Evolutionary conservation across 2,797 vertebrate genomes (phyloP).

Genomic region (Sternotherus odoratus): DNA sequence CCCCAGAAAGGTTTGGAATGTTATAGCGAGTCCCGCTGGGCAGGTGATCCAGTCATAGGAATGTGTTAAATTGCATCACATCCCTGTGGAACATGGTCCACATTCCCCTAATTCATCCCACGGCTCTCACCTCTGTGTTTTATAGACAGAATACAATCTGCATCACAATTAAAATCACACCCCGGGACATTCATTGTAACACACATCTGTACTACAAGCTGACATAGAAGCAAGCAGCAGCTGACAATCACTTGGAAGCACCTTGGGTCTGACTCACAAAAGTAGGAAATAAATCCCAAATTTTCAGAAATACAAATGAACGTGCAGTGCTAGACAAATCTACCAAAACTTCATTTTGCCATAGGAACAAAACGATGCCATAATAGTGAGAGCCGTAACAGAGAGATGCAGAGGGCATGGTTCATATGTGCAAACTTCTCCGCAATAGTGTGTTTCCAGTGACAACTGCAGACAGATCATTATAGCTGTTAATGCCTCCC

Average conservation of each 20-base stretch:
- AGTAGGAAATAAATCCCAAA: neutral
- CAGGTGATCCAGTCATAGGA: neutral
- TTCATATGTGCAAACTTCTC: accelerated
- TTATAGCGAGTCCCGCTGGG: neutral
- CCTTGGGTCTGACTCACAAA: neutral
- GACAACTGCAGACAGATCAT: accelerated
- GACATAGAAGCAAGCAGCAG: neutral
- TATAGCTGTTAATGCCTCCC: neutral
- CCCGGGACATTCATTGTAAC: conserved; percentile 17
- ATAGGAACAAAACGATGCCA: neutral
- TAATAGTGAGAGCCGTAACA: neutral
- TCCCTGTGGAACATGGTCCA: neutral
- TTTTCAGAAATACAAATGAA: neutral
- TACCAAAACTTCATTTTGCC: neutral
- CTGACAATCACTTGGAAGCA: neutral
- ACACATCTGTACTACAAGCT: neutral
- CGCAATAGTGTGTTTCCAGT: neutral
- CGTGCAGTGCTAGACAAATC: neutral
- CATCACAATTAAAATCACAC: conserved; percentile 13
- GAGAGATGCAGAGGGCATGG: neutral
- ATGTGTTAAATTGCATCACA: neutral
- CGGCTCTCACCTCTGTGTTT: neutral
- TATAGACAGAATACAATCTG: neutral
- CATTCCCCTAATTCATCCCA: neutral
- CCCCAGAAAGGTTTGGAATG: neutral